Evolutionary conservation across 2,113 vertebrate genomes (phyloP).

Genomic region (Peromyscus californicus): DNA sequence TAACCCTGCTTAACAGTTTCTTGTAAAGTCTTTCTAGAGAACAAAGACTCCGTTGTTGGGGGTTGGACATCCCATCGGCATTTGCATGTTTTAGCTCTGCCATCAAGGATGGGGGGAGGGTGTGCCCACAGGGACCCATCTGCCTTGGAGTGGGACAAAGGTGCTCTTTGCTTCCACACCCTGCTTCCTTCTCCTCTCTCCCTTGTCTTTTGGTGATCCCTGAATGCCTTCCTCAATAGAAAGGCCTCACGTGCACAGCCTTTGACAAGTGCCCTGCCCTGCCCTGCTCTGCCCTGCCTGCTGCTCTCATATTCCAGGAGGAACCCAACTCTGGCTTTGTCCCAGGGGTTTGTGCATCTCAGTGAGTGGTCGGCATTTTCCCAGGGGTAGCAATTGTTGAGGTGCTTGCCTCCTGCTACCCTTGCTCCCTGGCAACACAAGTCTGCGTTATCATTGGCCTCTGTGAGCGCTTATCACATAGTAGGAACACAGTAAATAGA

Average conservation of each 20-base stretch:
- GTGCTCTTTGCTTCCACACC: not conserved
- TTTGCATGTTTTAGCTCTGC: not conserved
- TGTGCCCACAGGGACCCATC: not conserved
- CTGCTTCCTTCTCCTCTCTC: not conserved
- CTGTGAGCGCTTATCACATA: not conserved
- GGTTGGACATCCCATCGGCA: not conserved
- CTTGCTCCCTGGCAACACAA: not conserved
- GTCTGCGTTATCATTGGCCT: not conserved
- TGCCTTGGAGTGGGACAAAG: not conserved
- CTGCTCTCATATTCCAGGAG: not conserved
- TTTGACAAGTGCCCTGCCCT: not conserved
- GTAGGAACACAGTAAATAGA: not conserved
- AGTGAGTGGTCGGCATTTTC: not conserved
- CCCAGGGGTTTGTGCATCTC: rapidly evolving
- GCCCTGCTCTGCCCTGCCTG: not conserved
- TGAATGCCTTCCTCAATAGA: not conserved
- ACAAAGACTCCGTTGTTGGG: constrained; percentile 27
- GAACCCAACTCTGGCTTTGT: rapidly evolving
- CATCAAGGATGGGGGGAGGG: not conserved
- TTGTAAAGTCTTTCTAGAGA: not conserved
- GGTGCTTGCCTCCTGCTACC: not conserved
- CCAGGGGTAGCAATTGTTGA: not conserved
- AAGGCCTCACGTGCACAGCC: not conserved
- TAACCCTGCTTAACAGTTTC: not conserved
- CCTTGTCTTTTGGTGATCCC: not conserved